A percentile compares a stretch with the other conserved stretches of the same genome.
Evolutionary conservation across 1,140 invertebrate genomes (phyloP).

Genomic region (Drosophila bocqueti): DNA sequence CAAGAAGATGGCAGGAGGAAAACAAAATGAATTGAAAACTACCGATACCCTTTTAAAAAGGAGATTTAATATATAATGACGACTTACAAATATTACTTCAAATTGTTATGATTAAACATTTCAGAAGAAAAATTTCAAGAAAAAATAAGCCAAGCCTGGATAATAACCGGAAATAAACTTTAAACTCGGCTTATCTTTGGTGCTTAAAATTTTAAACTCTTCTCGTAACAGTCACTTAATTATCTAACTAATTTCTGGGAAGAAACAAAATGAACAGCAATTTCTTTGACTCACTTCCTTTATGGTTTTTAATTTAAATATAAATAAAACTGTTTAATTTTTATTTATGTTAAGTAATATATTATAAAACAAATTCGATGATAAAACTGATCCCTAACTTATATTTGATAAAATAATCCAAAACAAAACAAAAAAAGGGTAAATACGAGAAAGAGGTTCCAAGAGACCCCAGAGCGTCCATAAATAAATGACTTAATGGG

Average conservation of each 20-base stretch:
- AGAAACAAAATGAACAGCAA: neutral
- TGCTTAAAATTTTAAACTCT: neutral
- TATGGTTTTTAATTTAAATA: neutral
- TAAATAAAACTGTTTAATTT: neutral
- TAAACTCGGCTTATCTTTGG: neutral
- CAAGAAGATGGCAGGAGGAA: constrained; percentile 4
- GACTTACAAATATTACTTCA: neutral
- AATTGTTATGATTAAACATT: neutral
- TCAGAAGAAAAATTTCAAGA: neutral
- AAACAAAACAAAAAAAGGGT: neutral
- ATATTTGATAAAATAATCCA: neutral
- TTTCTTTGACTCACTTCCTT: neutral
- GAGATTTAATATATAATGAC: neutral
- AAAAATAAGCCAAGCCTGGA: neutral
- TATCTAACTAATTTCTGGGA: neutral
- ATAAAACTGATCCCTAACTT: no score
- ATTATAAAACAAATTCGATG: no score
- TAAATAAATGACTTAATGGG: constrained; percentile 4
- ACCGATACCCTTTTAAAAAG: neutral
- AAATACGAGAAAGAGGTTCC: neutral
- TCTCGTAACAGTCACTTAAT: neutral
- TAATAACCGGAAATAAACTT: neutral
- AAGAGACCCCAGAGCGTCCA: neutral
- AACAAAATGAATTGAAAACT: neutral
- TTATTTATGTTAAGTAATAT: neutral